Evolutionary conservation across 2,888 invertebrate genomes (phyloP).

Genomic region (Tribolium freemani): DNA sequence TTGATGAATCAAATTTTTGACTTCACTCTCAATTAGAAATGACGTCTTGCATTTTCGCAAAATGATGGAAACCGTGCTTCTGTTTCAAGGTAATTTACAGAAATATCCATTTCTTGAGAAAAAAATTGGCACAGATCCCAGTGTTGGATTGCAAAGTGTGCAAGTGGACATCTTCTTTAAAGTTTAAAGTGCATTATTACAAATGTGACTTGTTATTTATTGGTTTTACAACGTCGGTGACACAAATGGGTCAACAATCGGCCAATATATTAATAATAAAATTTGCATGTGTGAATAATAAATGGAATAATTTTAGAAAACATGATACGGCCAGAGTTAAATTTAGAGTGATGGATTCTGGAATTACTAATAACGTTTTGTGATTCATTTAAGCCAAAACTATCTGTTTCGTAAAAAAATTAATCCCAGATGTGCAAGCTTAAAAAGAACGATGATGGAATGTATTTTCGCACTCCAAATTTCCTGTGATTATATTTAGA

Average conservation of each 20-base stretch:
- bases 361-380: not conserved
- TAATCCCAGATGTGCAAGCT: not conserved
- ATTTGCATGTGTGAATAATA: not conserved
- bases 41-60: not conserved
- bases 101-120: not conserved
- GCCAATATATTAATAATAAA: too few species aligned
- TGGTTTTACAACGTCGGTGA: too few species aligned
- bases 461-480: not conserved
- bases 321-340: not conserved
- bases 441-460: constrained; percentile 6
- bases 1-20: not conserved
- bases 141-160: not conserved
- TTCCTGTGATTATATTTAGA: not conserved
- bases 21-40: not conserved
- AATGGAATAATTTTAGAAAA: not conserved
- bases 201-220: too few species aligned
- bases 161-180: not conserved
- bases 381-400: too few species aligned
- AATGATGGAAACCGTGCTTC: not conserved
- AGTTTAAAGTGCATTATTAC: not conserved
- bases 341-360: not conserved
- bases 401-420: too few species aligned
- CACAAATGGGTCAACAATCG: too few species aligned
- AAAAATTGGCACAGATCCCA: not conserved
- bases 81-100: not conserved